Evolutionary conservation across 2,888 invertebrate species (phyloP), one percentile per base, ranked within the genome.

Genomic region (Macaria liturata): DNA sequence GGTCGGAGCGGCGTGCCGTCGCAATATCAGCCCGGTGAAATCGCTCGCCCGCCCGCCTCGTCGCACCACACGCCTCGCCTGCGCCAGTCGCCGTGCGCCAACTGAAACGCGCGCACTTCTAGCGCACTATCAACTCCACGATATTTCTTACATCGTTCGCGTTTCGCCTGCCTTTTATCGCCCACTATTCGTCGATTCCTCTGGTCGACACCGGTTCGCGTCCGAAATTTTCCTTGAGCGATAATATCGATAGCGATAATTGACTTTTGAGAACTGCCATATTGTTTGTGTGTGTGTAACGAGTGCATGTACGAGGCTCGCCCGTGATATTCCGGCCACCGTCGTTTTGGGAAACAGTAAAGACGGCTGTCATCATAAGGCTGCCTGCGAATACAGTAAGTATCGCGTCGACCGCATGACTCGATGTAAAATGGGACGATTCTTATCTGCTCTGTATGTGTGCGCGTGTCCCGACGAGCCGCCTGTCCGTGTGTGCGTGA

Each of bases 21-120:
- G 89, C 89, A 88, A 88, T 90, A 90, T 90, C 89, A 87, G 87
- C 88, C 87, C 91, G 89, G 91, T 91, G 90, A 91, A 90, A 91
- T 90, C 91, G 88, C 88, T 86, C 87, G 87, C 86, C 88, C 89
- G 88, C 89, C 88, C 88, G 88, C 88, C 78, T 80, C 87, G 83
- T 76, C 88, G 81, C 88, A 82, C 86, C 88, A 82, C 88, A 80
- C 84, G 86, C 89, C 90, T 87, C 78, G 88, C 87, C 88, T 88
- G 91, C 89, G 89, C 91, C 89, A 90, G 90, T 91, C 90, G 88
- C 87, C 84, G 86, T 90, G 90, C 91, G 90, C 90, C 90, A 89
- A 90, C 91, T 87, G 91, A 88, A 91, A 89, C 90, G 91, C 88
- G 89, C 91, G 90, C 91, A 90, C 91, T 83, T 86, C 83, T 88